Base-by-base conservation (phyloP, 2,113 vertebrate species). In the Odobenus rosmarus region DNA sequence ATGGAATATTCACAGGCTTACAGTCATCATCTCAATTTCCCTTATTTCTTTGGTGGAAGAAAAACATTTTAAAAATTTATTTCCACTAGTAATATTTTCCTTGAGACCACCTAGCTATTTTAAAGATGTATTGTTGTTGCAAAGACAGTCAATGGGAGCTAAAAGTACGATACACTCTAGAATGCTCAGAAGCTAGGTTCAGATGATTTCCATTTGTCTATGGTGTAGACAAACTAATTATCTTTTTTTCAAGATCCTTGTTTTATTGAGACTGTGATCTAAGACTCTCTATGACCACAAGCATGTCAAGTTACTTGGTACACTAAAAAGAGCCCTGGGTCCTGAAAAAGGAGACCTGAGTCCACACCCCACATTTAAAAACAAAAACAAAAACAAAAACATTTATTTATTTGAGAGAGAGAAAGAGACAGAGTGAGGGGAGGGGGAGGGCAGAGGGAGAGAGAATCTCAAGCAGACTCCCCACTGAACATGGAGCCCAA, bases 171-270 rank as follows among this genome's bases (percentile, higher is more conserved):
- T 89, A 82, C 5, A 86, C 26, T 92, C 39, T 57, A 86, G 88
- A 88, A 96, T 26, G 79, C 67, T 92, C 77, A 92, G 71, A 85
- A 93, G 69, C 28, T 64, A 59, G 74, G 24, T 96, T 39, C 76
- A 96, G 80, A 77, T 55, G 24, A 83, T 76, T 95, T 89, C 24
- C 39, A 53, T 83, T 88, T 97, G 86, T 96, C 83, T 91, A 69
- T 46, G 96, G 23, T 90, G 74, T 61, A 77, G 33, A 96, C 83
- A 96, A 93, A 46, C 46, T 36, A 74, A 94, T 89, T 51, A 79
- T 85, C 79, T 94, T 88, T 95, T 97, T 97, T 97, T 93, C 36
- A 96, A 83, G 49, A 95, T 5, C 5, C 2, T 12, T 64, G 31
- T 21, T 76, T 90, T 69, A 28, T 23, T 86, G 81, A 88, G 55